These are phyloP conservation scores for Toxotes chatareus DNA, from an alignment of 2,113 vertebrate species.

Conservation along the genomic window DNA sequence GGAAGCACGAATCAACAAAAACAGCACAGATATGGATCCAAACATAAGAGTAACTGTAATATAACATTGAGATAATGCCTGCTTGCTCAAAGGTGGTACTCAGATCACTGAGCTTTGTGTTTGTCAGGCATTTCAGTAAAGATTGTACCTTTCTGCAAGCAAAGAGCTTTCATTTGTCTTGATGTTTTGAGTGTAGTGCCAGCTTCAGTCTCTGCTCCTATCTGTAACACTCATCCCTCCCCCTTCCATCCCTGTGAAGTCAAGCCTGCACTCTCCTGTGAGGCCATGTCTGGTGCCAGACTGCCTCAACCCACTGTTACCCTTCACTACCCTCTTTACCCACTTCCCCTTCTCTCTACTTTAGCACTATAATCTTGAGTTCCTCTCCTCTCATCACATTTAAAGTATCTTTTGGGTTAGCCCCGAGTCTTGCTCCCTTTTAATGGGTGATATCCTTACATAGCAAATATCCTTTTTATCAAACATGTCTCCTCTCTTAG, in stretches of 20 bases:
- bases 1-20: neutral
- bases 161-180: neutral
- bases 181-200: neutral
- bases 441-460: neutral
- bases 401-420: conserved; percentile 4
- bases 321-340: conserved; percentile 41
- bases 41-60: neutral
- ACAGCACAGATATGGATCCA: neutral
- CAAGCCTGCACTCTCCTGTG: conserved; percentile 40
- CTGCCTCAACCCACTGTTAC: conserved; percentile 56
- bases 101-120: neutral
- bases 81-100: neutral
- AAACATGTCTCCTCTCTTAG: conserved; percentile 2
- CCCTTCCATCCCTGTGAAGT: neutral
- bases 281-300: conserved; percentile 60
- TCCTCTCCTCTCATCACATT: conserved; percentile 37
- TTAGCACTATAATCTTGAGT: conserved; percentile 12
- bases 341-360: conserved; percentile 20
- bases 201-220: conserved; percentile 29
- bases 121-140: neutral
- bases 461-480: conserved; percentile 23
- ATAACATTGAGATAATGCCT: neutral
- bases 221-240: conserved; percentile 20
- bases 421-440: conserved; percentile 28
- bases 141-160: neutral